Evolutionary conservation across 2,113 vertebrate species (phyloP), one percentile per base, ranked within the genome.

Genomic region (Halichoeres trimaculatus): DNA sequence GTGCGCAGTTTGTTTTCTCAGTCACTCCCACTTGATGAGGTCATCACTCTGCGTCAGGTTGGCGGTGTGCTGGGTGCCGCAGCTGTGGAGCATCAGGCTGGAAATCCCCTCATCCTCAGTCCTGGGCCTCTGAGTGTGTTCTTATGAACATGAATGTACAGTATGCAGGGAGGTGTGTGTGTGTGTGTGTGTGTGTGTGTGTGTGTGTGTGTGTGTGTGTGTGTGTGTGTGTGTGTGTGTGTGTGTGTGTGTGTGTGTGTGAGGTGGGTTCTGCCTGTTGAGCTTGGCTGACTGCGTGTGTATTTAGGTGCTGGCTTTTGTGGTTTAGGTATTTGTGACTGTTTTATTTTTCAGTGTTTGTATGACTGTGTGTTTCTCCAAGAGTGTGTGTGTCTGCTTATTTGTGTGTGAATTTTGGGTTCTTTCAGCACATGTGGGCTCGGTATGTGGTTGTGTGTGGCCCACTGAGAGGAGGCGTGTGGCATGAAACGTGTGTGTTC

Each of bases 51-150:
- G 84, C 87, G 70, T 86, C 90, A 82, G 75, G 53, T 61, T 59
- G 84, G 85, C 78, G 45, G 78, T 24, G 59, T 4, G 73, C 68
- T 65, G 80, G 78, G 66, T 66, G 79, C 59, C 30, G 78, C 85
- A 90, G 88, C 89, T 90, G 89, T 67, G 73, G 54, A 86, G 70
- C 81, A 85, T 89, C 83, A 84, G 73, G 79, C 74, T 90, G 89
- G 89, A 90, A 92, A 90, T 86, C 86, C 90, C 89, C 88, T 78
- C 61, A 30, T 83, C 52, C 34, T 64, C 43, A 22, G 48, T 40
- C 20, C 60, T 14, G 61, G 58, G 75, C 61, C 56, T 69, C 61
- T 2, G 45, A 66, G 50, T 68, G 67, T 62, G 60, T 67, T n/a
- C 36, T 71, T 35, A 26, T 30, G 34, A 71, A 55, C 54, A 66